Evolutionary conservation across 2,797 vertebrate genomes (phyloP), one percentile per base, ranked within the genome.

Genomic region (Oreochromis mossambicus): DNA sequence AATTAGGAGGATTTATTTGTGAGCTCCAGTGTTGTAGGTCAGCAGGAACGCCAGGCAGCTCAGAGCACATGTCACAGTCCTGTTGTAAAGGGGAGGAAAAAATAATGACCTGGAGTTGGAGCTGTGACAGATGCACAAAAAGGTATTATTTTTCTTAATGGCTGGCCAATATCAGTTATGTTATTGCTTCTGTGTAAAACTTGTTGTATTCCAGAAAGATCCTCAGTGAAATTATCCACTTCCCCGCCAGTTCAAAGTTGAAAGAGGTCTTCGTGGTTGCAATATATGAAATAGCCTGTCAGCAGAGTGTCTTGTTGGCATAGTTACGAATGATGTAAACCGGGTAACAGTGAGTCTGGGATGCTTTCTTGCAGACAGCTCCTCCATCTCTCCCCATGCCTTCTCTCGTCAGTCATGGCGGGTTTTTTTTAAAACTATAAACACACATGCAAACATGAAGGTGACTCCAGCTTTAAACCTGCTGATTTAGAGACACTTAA

Each of bases 1-100:
- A 94, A 89, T 91, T 89, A 91, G 82, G 84, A 83, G 86, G 88
- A 93, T 88, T 89, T 87, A 85, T 80, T n/a, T 81, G 78, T 81
- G 84, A 81, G 81, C 80, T 84, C 75, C 48, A 8, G 80, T 7
- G 77, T 46, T 89, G 76, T 68, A 83, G 92, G 86, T 91, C 89
- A 94, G 80, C 83, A 50, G 87, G 83, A 87, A 52, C 36, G 83
- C 10, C 86, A 84, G 66, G 70, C 86, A 70, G 70, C 79, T 61
- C 79, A 81, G 81, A 87, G 80, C 81, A 81, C 63, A 75, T 85
- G 84, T 83, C 84, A 84, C 52, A 63, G 55, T 78, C 77, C 48
- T 26, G 58, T 56, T 75, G 77, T 38, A 9, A 73, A 83, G 77
- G 51, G 26, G 51, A 79, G 61, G 73, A 73, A 46, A 73, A 73